A percentile compares a stretch with the other conserved stretches of the same genome.
Evolutionary conservation across 2,113 vertebrate genomes (phyloP).

Genomic region (Tetraodon nigroviridis): DNA sequence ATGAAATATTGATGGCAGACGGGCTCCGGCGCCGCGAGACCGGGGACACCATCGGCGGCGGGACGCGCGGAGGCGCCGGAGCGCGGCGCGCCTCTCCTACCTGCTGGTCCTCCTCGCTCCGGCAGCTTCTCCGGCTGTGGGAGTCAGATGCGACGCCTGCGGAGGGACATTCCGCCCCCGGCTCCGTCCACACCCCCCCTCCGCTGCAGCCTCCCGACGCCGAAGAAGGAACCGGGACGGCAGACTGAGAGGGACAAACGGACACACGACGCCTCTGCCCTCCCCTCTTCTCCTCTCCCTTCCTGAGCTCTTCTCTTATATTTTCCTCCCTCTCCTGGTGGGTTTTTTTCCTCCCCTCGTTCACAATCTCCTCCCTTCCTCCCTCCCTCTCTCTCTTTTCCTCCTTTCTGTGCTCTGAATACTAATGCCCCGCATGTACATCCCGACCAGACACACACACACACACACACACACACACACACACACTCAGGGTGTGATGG

Average conservation of each 20-base stretch:
- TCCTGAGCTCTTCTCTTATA: slow-evolving; percentile 66
- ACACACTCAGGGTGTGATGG: slow-evolving; percentile 11
- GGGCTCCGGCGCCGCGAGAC: slow-evolving; percentile 50
- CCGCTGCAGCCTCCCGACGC: slow-evolving; percentile 32
- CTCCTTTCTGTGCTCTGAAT: slow-evolving; percentile 76
- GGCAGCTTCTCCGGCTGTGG: slow-evolving; percentile 36
- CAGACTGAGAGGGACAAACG: slow-evolving; percentile 67
- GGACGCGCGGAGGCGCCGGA: too few species aligned
- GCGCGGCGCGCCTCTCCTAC: too few species aligned
- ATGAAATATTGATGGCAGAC: slow-evolving; percentile 57
- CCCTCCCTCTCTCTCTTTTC: slow-evolving; percentile 57
- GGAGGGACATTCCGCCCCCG: slow-evolving; percentile 61
- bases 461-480: slow-evolving; percentile 25
- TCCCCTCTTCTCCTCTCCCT: slow-evolving; percentile 64
- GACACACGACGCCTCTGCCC: slow-evolving; percentile 66
- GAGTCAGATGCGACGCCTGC: slow-evolving; percentile 61
- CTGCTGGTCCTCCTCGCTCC: slow-evolving; percentile 32
- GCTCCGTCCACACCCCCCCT: slow-evolving; percentile 15
- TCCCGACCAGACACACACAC: slow-evolving; percentile 58
- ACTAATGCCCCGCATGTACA: slow-evolving; percentile 71
- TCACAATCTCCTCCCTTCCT: slow-evolving; percentile 57
- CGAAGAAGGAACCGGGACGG: slow-evolving; percentile 55
- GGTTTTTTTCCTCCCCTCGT: slow-evolving; percentile 57
- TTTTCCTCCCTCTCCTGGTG: slow-evolving; percentile 20
- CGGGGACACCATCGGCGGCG: slow-evolving; percentile 43